phyloP scores from a whole-genome alignment of 2,888 invertebrate species.

The Caenorhabditis sp. region DNA sequence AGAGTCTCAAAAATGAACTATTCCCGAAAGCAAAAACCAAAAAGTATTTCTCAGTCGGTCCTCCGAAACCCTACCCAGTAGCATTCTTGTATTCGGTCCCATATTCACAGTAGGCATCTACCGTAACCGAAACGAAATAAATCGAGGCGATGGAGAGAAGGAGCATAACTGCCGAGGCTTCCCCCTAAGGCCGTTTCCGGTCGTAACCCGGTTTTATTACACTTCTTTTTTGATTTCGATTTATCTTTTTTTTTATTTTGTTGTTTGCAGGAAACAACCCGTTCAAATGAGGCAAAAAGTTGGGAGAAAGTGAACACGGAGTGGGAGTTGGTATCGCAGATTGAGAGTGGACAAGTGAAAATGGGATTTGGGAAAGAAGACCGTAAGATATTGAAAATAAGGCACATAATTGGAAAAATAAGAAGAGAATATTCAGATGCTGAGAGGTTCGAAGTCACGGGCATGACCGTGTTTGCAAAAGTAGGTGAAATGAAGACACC shows the following conservation, averaged over 20 bases:
- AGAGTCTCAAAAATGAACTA: no score
- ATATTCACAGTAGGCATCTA: constrained; percentile 47
- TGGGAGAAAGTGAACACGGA: constrained; percentile 26
- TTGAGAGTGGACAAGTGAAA: constrained; percentile 18
- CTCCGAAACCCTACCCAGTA: constrained; percentile 29
- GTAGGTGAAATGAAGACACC: constrained; percentile 68
- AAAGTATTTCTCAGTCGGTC: no score
- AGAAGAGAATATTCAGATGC: constrained; percentile 53
- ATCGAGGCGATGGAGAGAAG: constrained; percentile 14
- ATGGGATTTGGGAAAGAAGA: constrained; percentile 14
- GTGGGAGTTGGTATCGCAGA: constrained; percentile 43
- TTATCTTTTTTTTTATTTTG: constrained; percentile 21
- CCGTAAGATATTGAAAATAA: constrained; percentile 20
- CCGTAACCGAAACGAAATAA: constrained; percentile 21
- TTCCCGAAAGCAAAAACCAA: no score
- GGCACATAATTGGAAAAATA: constrained; percentile 26
- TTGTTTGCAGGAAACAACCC: constrained; percentile 39
- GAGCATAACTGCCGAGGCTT: constrained; percentile 29
- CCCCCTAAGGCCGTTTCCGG: constrained; percentile 2
- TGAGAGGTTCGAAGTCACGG: constrained; percentile 68
- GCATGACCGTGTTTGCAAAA: constrained; percentile 63
- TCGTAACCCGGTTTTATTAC: constrained; percentile 19
- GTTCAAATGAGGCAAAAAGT: constrained; percentile 35
- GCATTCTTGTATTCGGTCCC: constrained; percentile 50
- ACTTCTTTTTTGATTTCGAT: constrained; percentile 17